Evolutionary conservation across 2,888 invertebrate species (phyloP).

Genomic region (Stomorhina lunata): DNA sequence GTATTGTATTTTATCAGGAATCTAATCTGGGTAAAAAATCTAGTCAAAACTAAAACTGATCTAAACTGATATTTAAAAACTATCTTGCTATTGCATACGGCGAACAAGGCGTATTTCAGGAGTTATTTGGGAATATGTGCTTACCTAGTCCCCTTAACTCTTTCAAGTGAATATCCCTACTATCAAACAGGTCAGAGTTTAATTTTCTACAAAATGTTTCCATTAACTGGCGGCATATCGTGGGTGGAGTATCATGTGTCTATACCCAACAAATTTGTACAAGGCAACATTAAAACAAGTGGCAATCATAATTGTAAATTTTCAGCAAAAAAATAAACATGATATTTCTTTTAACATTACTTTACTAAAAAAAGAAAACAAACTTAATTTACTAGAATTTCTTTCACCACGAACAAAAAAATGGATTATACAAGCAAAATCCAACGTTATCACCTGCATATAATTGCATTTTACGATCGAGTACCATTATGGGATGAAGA

Average conservation of each 20-base stretch:
- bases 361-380: background rate
- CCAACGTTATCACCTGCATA: conserved; percentile 44
- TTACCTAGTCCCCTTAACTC: too few relatives aligned
- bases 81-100: too few relatives aligned
- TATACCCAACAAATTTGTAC: background rate
- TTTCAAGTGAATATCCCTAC: background rate
- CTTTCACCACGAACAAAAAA: background rate
- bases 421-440: background rate
- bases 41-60: too few relatives aligned
- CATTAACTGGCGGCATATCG: conserved; percentile 5
- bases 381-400: background rate
- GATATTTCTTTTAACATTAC: conserved; percentile 65
- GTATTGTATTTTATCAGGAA: too few relatives aligned
- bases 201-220: conserved; percentile 23
- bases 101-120: too few relatives aligned
- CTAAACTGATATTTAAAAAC: too few relatives aligned
- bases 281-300: conserved; percentile 3
- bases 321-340: background rate
- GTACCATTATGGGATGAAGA: background rate
- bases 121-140: too few relatives aligned
- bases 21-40: too few relatives aligned
- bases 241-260: conserved; percentile 31
- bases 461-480: background rate
- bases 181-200: conserved; percentile 24
- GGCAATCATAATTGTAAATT: conserved; percentile 21